These are phyloP conservation scores for Amblyornis subalaris DNA, from an alignment of 2,113 vertebrate species.

Conservation along the genomic window DNA sequence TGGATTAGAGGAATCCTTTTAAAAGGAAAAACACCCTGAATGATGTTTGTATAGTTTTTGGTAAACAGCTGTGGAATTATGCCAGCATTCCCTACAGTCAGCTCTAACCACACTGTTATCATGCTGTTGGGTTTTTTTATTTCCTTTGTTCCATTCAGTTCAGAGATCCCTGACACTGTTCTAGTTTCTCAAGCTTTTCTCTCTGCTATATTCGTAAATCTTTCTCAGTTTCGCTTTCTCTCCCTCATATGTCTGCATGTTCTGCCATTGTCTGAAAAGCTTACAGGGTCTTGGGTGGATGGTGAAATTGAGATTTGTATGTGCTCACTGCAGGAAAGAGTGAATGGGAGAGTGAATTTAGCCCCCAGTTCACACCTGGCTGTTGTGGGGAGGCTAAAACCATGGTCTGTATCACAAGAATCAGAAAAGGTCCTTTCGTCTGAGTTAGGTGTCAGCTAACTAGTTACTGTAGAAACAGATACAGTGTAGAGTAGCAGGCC, in stretches of 20 bases:
- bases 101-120: neutral
- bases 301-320: neutral
- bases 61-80: neutral
- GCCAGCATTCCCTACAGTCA: neutral
- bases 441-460: neutral
- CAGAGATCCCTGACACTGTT: neutral
- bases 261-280: neutral
- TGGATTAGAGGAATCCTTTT: neutral
- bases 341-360: fast-evolving
- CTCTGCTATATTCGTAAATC: neutral
- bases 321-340: neutral
- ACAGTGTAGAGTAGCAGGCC: neutral
- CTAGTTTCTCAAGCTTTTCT: neutral
- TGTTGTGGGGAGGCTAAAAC: neutral
- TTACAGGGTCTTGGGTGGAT: neutral
- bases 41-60: neutral
- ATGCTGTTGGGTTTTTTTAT: neutral
- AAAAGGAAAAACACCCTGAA: neutral
- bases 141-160: neutral
- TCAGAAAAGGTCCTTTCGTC: neutral
- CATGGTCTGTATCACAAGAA: neutral
- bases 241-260: neutral
- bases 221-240: neutral
- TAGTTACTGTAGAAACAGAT: neutral
- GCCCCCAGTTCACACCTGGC: neutral